Conservation (phyloP, 1,140 invertebrate genomes). For the Lepeophtheirus salmonis region DNA sequence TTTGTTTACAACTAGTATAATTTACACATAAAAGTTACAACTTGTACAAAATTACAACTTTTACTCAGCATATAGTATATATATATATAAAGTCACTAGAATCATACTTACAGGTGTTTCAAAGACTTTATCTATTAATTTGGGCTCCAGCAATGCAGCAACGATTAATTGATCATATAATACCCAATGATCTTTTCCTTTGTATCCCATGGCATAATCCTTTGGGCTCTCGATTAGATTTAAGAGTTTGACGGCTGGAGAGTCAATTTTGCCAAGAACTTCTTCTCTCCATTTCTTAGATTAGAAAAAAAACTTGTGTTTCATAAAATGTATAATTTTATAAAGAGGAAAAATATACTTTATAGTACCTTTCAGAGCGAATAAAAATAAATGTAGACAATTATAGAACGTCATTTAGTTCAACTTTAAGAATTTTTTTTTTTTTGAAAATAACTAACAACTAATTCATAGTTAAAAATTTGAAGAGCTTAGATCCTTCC, state of each 20-base stretch:
- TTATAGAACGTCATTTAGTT: not conserved
- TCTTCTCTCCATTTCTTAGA: not conserved
- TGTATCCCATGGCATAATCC: not conserved
- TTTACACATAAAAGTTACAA: no score
- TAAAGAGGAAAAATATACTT: not conserved
- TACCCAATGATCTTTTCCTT: not conserved
- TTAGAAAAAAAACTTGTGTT: not conserved
- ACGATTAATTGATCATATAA: constrained; percentile 9
- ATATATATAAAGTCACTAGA: not conserved
- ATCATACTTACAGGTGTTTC: not conserved
- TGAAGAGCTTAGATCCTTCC: no score
- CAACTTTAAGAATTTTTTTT: not conserved
- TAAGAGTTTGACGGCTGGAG: not conserved
- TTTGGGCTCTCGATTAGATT: not conserved
- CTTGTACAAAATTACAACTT: not conserved
- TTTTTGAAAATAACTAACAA: not conserved
- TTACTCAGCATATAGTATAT: no score
- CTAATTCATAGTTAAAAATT: not conserved
- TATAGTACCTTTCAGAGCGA: not conserved
- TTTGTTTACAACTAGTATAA: no score
- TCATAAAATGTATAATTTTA: not conserved
- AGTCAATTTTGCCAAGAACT: constrained; percentile 3
- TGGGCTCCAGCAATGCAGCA: constrained; percentile 3
- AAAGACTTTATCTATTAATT: not conserved
- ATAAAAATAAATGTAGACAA: not conserved